Percentiles rank a stretch among this genome's conserved stretches.
phyloP scores from a whole-genome alignment of 2,888 invertebrate species.

The Megaustenia siamemsis region DNA sequence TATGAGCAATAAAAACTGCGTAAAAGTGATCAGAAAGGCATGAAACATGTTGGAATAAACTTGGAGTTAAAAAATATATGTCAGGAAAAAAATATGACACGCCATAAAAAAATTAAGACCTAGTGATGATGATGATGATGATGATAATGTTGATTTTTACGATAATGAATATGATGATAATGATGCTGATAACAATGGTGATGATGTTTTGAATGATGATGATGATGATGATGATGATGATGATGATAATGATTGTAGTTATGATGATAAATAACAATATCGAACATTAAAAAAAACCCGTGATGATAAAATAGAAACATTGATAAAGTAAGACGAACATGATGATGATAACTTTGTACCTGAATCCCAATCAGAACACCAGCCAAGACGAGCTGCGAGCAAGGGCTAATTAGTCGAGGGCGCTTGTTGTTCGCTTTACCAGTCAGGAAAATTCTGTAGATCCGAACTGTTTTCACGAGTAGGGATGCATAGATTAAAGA shows the following conservation, averaged over 20 bases:
- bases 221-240: no score
- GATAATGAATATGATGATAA: background rate
- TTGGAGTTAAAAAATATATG: no score
- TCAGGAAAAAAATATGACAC: no score
- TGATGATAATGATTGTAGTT: background rate
- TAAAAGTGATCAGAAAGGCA: no score
- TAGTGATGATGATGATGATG: background rate
- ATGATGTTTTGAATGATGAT: background rate
- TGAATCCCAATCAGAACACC: conserved; percentile 54
- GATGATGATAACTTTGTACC: conserved; percentile 47
- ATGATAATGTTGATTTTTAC: no score
- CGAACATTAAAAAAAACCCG: background rate
- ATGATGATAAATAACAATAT: background rate
- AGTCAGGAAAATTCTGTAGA: conserved; percentile 66
- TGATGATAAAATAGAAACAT: background rate
- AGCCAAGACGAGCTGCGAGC: conserved; percentile 58
- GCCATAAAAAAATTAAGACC: background rate
- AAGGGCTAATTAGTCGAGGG: conserved; percentile 59
- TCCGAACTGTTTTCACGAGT: conserved; percentile 64
- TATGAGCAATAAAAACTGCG: no score
- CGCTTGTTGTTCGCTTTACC: conserved; percentile 57
- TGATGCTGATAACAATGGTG: no score
- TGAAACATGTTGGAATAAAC: no score
- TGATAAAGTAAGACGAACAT: background rate
- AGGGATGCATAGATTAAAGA: conserved; percentile 63